phyloP scores from a whole-genome alignment of 2,888 invertebrate genomes.

The Tetragonisca angustula region DNA sequence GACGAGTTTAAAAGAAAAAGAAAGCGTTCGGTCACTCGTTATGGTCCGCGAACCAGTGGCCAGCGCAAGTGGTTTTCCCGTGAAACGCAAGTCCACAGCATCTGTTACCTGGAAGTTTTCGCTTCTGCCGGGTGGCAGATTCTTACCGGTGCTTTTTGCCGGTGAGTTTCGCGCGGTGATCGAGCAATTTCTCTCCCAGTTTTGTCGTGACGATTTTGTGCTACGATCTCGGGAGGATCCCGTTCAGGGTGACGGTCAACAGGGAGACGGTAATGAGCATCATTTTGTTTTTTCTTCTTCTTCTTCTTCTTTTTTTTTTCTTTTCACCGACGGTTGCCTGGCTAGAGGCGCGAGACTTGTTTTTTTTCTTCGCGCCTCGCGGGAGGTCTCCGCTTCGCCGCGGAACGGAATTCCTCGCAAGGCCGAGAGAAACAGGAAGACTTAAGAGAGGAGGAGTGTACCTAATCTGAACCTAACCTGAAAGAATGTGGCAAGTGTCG shows the following conservation, averaged over 20 bases:
- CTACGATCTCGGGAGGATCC: background rate
- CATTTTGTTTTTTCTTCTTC: background rate
- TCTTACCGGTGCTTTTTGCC: background rate
- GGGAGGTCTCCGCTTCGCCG: constrained; percentile 33
- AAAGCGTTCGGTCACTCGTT: too few species aligned
- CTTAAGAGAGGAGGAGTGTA: background rate
- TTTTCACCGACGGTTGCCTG: constrained; percentile 1
- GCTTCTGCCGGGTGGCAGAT: background rate
- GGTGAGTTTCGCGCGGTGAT: too few species aligned
- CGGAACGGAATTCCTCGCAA: background rate
- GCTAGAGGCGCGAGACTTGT: constrained; percentile 51
- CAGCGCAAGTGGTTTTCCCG: background rate
- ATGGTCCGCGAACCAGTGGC: too few species aligned
- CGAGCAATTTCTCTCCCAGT: background rate
- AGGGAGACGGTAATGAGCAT: constrained; percentile 46
- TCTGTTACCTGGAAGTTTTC: background rate
- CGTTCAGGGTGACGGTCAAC: constrained; percentile 16
- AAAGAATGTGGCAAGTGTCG: too few species aligned
- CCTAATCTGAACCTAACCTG: too few species aligned
- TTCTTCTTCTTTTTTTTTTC: too few species aligned
- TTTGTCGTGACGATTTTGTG: background rate
- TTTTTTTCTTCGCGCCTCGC: constrained; percentile 26
- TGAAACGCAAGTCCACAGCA: background rate
- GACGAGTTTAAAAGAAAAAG: too few species aligned
- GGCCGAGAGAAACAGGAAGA: background rate